These are phyloP conservation scores for Aromia moschata DNA, from an alignment of 2,888 invertebrate genomes.

Conservation along the genomic window DNA sequence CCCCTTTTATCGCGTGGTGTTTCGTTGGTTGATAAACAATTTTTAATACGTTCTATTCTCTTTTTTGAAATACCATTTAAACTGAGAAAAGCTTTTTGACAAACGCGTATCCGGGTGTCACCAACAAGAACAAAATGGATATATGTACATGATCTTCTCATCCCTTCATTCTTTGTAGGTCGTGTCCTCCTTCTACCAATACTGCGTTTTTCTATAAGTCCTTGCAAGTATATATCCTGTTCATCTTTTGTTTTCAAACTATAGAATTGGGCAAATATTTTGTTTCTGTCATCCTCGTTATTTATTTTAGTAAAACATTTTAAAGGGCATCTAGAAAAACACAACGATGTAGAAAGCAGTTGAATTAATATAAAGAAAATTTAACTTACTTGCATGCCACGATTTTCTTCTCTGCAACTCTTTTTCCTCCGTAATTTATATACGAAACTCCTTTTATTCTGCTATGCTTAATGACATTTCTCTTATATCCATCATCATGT, in stretches of 20 bases:
- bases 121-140: slow-evolving; percentile 2
- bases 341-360: background rate
- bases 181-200: background rate
- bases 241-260: background rate
- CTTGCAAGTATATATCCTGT: slow-evolving; percentile 1
- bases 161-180: background rate
- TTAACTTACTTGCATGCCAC: background rate
- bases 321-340: slow-evolving; percentile 5
- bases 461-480: slow-evolving; percentile 4
- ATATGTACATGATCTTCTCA: slow-evolving; percentile 4
- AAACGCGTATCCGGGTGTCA: background rate
- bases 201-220: slow-evolving; percentile 1
- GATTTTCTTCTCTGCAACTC: background rate
- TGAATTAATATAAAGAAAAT: background rate
- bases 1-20: background rate
- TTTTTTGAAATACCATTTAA: background rate
- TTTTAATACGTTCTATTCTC: background rate
- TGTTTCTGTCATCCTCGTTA: background rate
- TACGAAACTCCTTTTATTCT: slow-evolving; percentile 5
- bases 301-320: slow-evolving; percentile 4
- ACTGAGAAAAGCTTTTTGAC: slow-evolving; percentile 5
- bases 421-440: slow-evolving; percentile 2
- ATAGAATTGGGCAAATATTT: background rate
- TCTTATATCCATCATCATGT: background rate
- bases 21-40: background rate